phyloP scores from a whole-genome alignment of 2,888 invertebrate species.

The Aporophyla nigra region DNA sequence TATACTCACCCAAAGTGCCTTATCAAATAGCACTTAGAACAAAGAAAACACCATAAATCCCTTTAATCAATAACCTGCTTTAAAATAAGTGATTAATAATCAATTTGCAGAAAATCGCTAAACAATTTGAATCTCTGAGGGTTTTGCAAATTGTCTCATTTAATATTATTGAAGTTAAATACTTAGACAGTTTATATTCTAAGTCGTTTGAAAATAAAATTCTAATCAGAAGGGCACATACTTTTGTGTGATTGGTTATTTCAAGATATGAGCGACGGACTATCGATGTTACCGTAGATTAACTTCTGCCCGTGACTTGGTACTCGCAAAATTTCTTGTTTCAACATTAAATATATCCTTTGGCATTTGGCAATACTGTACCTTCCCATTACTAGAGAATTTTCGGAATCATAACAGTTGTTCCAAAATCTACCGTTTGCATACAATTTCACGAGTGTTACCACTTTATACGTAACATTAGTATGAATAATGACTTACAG shows the following conservation, averaged over 20 bases:
- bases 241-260: slow-evolving; percentile 28
- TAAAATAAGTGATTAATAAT: slow-evolving; percentile 19
- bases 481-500: not conserved
- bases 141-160: slow-evolving; percentile 23
- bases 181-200: slow-evolving; percentile 37
- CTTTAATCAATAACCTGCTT: not conserved
- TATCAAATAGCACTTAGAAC: not conserved
- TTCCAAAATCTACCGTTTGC: not conserved
- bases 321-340: too few species aligned
- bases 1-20: not conserved
- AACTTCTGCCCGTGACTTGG: not conserved
- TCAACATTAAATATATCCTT: too few species aligned
- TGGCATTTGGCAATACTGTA: not conserved
- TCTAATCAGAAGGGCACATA: slow-evolving; percentile 1
- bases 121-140: not conserved
- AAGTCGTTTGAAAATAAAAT: slow-evolving; percentile 11
- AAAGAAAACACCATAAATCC: slow-evolving; percentile 7
- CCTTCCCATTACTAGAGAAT: not conserved
- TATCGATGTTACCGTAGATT: not conserved
- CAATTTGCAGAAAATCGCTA: slow-evolving; percentile 4
- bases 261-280: not conserved
- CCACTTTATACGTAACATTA: not conserved
- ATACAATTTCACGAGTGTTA: not conserved
- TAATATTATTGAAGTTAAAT: slow-evolving; percentile 27
- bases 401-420: not conserved